These are phyloP conservation scores for Trogon surrucura DNA, from an alignment of 2,113 vertebrate species.

Conservation along the genomic window DNA sequence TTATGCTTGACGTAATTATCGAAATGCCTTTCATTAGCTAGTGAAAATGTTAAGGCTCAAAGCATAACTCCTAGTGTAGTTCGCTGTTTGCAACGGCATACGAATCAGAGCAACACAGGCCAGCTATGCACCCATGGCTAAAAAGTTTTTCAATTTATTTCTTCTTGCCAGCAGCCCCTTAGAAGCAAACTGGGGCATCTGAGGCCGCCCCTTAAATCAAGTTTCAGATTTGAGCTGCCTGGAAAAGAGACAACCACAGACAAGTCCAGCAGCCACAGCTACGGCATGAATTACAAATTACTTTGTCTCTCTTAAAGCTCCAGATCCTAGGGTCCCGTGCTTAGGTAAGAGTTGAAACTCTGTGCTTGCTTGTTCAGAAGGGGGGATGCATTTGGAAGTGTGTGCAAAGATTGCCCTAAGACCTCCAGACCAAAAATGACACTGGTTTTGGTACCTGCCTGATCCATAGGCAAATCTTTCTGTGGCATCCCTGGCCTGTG, in stretches of 20 bases:
- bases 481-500: not conserved
- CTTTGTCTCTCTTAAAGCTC: not conserved
- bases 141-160: not conserved
- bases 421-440: not conserved
- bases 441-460: not conserved
- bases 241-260: not conserved
- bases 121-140: not conserved
- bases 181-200: not conserved
- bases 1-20: not conserved
- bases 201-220: not conserved
- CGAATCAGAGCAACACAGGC: not conserved
- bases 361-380: not conserved
- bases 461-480: not conserved
- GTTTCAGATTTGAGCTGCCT: not conserved
- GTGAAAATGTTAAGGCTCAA: not conserved
- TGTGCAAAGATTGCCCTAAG: not conserved
- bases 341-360: not conserved
- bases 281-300: accelerated
- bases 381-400: not conserved
- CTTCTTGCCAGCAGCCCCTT: not conserved
- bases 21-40: conserved; percentile 30
- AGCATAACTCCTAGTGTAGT: not conserved
- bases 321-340: not conserved
- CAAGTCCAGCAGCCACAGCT: not conserved
- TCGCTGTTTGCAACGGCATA: not conserved